Base-by-base conservation (phyloP, 2,113 vertebrate genomes). In the Catagonus wagneri region DNA sequence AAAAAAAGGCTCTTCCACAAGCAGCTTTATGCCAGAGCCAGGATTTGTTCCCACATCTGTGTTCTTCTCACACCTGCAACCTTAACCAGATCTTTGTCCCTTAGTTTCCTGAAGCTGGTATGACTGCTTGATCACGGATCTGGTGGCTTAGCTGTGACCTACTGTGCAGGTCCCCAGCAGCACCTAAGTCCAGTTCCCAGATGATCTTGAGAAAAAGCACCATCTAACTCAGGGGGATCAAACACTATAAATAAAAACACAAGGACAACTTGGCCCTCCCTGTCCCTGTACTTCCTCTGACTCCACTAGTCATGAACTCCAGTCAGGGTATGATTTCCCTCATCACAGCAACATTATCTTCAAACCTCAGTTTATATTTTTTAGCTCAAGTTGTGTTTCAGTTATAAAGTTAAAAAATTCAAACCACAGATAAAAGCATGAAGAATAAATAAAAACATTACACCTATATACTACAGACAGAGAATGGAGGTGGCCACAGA, bases 351-450 rank as follows among this genome's bases (percentile, higher is more conserved):
- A 75, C 34, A 76, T 16, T 29, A 58, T 39, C 74, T n/a, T 25
- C 34, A 78, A 27, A 50, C 34, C 8, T 74, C 6, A 44, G 2
- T 75, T 50, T 20, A 1, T 32, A 27, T 79, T 50, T 86, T 75
- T 78, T 25, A 90, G 74, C 23, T n/a, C 87, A 88, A 93, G 54
- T 36, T 71, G 16, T 61, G 14, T 63, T 89, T 66, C 10, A 9
- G 25, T 50, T 72, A 68, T 29, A 58, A 76, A 83, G n/a, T 12
- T 88, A 4, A n/a, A 84, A 96, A 80, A 39, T 76, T 74, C n/a
- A 68, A 92, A 44, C 23, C 84, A 58, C 34, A 68, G 3, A 56
- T 66, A 65, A 65, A 79, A 79, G 3, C 36, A 89, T 83, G 2
- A 83, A 76, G 25, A 93, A 68, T 36, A 74, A 69, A 52, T 32